phyloP scores from a whole-genome alignment of 2,888 invertebrate genomes.

The Alloscopus bannaensis region DNA sequence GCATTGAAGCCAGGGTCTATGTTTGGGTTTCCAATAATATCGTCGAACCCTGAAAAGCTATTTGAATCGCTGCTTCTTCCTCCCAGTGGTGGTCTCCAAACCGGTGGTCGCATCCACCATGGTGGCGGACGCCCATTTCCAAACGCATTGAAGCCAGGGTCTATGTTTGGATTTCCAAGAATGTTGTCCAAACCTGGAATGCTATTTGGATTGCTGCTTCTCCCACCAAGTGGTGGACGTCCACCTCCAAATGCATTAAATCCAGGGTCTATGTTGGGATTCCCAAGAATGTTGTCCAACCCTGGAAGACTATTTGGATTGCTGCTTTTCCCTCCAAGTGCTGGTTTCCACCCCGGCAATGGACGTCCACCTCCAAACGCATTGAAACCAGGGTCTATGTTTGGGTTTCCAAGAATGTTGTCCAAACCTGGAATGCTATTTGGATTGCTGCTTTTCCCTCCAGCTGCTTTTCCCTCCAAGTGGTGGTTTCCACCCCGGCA shows the following conservation, averaged over 20 bases:
- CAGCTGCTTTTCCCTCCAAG: not conserved
- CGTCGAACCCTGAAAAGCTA: not conserved
- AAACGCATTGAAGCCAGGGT: not conserved
- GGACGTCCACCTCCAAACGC: not conserved
- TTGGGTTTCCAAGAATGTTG: not conserved
- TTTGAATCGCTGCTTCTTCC: not conserved
- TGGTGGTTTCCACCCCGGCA: not conserved
- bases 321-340: no score
- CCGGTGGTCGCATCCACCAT: not conserved
- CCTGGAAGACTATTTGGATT: no score
- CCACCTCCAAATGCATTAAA: no score
- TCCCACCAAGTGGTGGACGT: not conserved
- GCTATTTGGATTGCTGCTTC: not conserved
- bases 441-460: not conserved
- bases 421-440: not conserved
- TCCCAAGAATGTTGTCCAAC: no score
- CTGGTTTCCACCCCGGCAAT: not conserved
- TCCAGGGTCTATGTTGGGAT: no score
- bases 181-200: conserved; percentile 5
- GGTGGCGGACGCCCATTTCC: not conserved
- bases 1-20: conserved; percentile 3
- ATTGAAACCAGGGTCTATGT: conserved; percentile 10
- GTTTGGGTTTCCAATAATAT: conserved; percentile 3
- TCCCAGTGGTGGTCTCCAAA: not conserved
- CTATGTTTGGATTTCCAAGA: not conserved